A percentile compares a stretch with the other conserved stretches of the same genome.
phyloP scores from a whole-genome alignment of 2,113 vertebrate genomes.

The Oryzias melastigma region DNA sequence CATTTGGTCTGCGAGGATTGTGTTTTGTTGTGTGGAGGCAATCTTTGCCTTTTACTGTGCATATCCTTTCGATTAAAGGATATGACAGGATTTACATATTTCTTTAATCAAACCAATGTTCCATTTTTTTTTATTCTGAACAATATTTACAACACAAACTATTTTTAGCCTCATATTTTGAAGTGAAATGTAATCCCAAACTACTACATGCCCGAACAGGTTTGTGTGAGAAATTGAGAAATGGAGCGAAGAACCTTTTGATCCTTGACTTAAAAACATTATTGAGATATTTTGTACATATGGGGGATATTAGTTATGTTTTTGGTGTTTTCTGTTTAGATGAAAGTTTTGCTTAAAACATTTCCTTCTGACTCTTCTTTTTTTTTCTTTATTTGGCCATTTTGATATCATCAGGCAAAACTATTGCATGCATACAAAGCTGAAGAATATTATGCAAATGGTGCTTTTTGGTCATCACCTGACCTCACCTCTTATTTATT shows the following conservation, averaged over 20 bases:
- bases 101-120: slow-evolving; percentile 23
- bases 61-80: slow-evolving; percentile 9
- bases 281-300: slow-evolving; percentile 48
- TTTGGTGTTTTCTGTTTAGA: slow-evolving; percentile 47
- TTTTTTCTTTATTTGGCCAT: slow-evolving; percentile 23
- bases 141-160: slow-evolving; percentile 20
- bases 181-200: slow-evolving; percentile 33
- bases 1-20: slow-evolving; percentile 34
- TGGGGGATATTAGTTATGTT: slow-evolving; percentile 19
- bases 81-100: slow-evolving; percentile 19
- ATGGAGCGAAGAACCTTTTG: slow-evolving; percentile 34
- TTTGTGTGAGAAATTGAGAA: slow-evolving; percentile 42
- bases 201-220: slow-evolving; percentile 29
- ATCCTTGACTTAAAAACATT: slow-evolving; percentile 11
- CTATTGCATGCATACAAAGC: slow-evolving; percentile 14
- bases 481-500: slow-evolving; percentile 11
- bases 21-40: slow-evolving; percentile 48
- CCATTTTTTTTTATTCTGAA: slow-evolving; percentile 15
- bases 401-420: slow-evolving; percentile 17
- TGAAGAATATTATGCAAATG: slow-evolving; percentile 33
- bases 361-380: slow-evolving; percentile 13
- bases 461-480: slow-evolving; percentile 31
- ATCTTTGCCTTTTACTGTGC: slow-evolving; percentile 20
- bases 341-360: slow-evolving; percentile 20
- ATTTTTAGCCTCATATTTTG: slow-evolving; percentile 26